A percentile compares a stretch with the other conserved stretches of the same genome.
Evolutionary conservation across 64 coral and sea anemone genomes (phyloP).

Genomic region (Montipora foliosa): DNA sequence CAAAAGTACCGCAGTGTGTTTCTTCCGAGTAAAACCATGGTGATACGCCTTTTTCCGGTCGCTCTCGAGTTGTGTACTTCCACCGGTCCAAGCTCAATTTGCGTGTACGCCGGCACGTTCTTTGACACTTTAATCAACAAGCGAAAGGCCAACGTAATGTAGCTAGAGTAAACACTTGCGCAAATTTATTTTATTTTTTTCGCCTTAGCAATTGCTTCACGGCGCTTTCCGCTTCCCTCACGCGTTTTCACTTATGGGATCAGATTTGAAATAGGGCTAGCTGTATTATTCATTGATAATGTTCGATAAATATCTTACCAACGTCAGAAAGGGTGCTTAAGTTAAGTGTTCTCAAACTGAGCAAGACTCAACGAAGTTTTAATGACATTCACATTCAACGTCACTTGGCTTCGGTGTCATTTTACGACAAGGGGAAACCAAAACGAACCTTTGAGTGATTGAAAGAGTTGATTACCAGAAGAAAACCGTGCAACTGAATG

Average conservation of each 20-base stretch:
- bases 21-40: background rate
- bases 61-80: background rate
- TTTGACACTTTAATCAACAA: background rate
- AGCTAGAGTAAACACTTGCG: no score
- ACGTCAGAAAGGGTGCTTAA: background rate
- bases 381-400: background rate
- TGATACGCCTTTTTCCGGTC: background rate
- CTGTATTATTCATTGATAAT: background rate
- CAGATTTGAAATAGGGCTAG: background rate
- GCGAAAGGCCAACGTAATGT: background rate
- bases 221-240: no score
- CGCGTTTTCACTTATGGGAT: no score
- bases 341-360: background rate
- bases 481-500: no score
- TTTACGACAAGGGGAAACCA: no score
- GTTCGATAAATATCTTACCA: background rate
- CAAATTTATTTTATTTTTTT: no score
- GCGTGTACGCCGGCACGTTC: background rate
- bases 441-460: no score
- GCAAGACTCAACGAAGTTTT: background rate
- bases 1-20: background rate
- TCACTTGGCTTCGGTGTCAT: no score
- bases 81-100: background rate
- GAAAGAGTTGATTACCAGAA: no score
- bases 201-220: no score